A percentile compares a stretch with the other conserved stretches of the same genome.
Conservation (phyloP, 2,113 vertebrate genomes). For the Xenopus borealis region DNA sequence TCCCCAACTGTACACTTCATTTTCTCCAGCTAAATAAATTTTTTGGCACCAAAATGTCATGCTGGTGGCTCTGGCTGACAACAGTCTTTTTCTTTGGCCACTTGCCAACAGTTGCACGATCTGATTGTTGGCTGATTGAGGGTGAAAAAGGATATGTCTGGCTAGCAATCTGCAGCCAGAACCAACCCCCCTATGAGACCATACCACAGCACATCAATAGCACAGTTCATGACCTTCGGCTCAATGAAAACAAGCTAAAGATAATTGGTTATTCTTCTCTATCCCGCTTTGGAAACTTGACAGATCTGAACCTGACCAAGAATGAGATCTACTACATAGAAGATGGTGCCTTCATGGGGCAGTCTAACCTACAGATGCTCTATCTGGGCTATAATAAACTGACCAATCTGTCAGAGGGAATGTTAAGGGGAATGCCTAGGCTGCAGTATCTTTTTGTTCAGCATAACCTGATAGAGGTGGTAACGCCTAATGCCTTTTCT, state of each 20-base stretch:
- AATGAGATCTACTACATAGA: slow-evolving; percentile 97
- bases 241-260: slow-evolving; percentile 97
- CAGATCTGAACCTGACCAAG: slow-evolving; percentile 96
- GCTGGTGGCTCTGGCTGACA: slow-evolving; percentile 63
- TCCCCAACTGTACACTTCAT: slow-evolving; percentile 8
- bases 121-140: slow-evolving; percentile 97
- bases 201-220: slow-evolving; percentile 98
- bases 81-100: slow-evolving; percentile 66
- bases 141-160: slow-evolving; percentile 97
- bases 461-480: slow-evolving; percentile 94
- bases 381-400: slow-evolving; percentile 95
- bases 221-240: slow-evolving; percentile 91
- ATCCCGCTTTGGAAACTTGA: slow-evolving; percentile 94
- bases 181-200: slow-evolving; percentile 96
- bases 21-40: neutral
- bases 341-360: slow-evolving; percentile 92
- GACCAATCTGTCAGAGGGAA: slow-evolving; percentile 92
- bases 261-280: slow-evolving; percentile 90
- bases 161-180: slow-evolving; percentile 98
- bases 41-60: slow-evolving; percentile 59
- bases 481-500: slow-evolving; percentile 87
- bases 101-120: slow-evolving; percentile 66
- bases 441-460: slow-evolving; percentile 96
- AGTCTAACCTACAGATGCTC: slow-evolving; percentile 91
- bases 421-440: slow-evolving; percentile 88